These are phyloP conservation scores for Myxocyprinus asiaticus DNA, from an alignment of 2,113 vertebrate genomes.

Conservation along the genomic window DNA sequence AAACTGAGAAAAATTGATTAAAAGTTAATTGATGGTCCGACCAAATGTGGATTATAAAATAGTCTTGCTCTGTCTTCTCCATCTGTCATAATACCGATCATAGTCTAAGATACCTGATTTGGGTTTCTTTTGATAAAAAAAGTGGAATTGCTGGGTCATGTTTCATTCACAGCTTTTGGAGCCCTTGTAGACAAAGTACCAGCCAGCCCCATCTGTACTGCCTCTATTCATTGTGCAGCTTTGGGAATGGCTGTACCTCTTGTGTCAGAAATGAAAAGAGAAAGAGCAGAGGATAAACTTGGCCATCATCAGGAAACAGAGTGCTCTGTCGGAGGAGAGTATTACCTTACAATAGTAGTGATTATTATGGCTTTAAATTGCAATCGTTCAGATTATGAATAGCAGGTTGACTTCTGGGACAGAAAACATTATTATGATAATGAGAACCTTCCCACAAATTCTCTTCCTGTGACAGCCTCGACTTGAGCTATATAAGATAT, in stretches of 20 bases:
- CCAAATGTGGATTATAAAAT: too few relatives aligned
- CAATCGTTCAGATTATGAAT: slow-evolving; percentile 54
- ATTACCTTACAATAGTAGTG: slow-evolving; percentile 52
- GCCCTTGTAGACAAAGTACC: neutral
- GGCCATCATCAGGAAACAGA: slow-evolving; percentile 48
- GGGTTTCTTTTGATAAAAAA: too few relatives aligned
- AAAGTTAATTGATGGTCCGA: too few relatives aligned
- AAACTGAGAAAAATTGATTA: too few relatives aligned
- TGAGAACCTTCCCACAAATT: slow-evolving; percentile 51
- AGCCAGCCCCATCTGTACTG: slow-evolving; percentile 33
- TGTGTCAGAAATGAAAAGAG: slow-evolving; percentile 44
- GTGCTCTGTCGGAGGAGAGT: slow-evolving; percentile 45
- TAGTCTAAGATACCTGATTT: too few relatives aligned
- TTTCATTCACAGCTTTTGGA: slow-evolving; percentile 40
- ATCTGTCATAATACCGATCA: too few relatives aligned
- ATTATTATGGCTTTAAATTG: slow-evolving; percentile 55
- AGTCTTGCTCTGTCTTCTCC: too few relatives aligned
- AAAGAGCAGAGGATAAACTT: slow-evolving; percentile 33
- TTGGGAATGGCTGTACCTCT: slow-evolving; percentile 35
- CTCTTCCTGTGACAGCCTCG: slow-evolving; percentile 38
- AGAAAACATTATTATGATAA: slow-evolving; percentile 60
- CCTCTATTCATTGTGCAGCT: slow-evolving; percentile 21
- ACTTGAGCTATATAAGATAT: slow-evolving; percentile 37
- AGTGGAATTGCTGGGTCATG: slow-evolving; percentile 19
- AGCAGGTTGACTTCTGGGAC: slow-evolving; percentile 55